Evolutionary conservation across 2,797 vertebrate genomes (phyloP).

Genomic region (Salmo trutta): DNA sequence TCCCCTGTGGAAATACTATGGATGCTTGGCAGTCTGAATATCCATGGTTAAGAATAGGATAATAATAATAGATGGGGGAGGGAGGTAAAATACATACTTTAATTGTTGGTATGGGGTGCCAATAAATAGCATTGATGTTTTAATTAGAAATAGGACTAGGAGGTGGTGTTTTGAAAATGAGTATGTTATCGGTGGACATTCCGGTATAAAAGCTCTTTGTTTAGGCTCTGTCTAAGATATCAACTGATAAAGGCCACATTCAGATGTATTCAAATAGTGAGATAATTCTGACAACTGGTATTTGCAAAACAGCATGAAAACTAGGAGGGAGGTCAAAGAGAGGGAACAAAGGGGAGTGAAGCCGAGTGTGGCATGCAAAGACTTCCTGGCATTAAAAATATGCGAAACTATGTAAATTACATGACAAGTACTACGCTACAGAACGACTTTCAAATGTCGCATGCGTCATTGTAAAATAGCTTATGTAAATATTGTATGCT

Average conservation of each 20-base stretch:
- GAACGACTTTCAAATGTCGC: background rate
- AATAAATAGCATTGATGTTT: background rate
- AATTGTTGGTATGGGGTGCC: background rate
- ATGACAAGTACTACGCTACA: background rate
- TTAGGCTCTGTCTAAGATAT: slow-evolving; percentile 6
- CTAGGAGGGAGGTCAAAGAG: background rate
- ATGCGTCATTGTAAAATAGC: background rate
- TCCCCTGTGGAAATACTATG: slow-evolving; percentile 17
- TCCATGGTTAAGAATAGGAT: slow-evolving; percentile 7
- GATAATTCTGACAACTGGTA: slow-evolving; percentile 1
- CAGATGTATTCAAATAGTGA: slow-evolving; percentile 7
- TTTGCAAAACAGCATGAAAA: slow-evolving; percentile 17
- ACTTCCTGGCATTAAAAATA: slow-evolving; percentile 12
- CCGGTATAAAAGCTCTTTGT: background rate
- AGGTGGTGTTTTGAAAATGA: background rate
- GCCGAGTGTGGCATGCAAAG: background rate
- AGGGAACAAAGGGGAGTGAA: slow-evolving; percentile 7
- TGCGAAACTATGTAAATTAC: background rate
- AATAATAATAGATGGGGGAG: slow-evolving; percentile 1
- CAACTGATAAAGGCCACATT: slow-evolving; percentile 7
- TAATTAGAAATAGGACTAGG: background rate
- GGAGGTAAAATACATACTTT: background rate
- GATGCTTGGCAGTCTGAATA: slow-evolving; percentile 3
- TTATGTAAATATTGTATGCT: background rate
- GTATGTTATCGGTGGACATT: background rate